Base-by-base conservation (phyloP, 2,113 vertebrate genomes). In the Odocoileus virginianus region DNA sequence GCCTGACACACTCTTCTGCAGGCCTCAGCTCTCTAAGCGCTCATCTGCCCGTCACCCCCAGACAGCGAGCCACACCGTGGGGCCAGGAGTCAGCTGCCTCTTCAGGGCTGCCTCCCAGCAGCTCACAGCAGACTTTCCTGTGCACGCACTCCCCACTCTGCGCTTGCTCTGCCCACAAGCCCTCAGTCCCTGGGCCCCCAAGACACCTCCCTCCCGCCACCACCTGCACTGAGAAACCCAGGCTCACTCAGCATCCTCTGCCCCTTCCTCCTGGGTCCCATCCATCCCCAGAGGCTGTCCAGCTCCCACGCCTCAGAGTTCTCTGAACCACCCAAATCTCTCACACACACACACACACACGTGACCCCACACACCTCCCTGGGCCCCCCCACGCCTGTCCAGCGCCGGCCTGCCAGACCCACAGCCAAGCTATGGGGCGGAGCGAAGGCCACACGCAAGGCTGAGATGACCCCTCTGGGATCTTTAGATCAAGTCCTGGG, bases 21-120 rank as follows among this genome's bases (percentile, higher is more conserved):
- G 81, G 55, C 30, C 2, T 83, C 81, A 3, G 27, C 40, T 5
- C 33, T 23, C 67, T 21, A 19, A 16, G 45, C 36, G 7, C 81
- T 50, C 87, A 28, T 40, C 17, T 0, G 6, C 12, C 28, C 33
- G 30, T 47, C 76, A 47, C 17, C 1, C 21, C 50, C 40, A 10
- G 36, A 43, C 30, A 21, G 30, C 40, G 4, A 40, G 50, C 43
- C 33, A 1, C 14, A 0, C 6, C 5, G 2, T 16, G 2, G 7
- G 3, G 27, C 43, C 67, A n/a, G 79, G 33, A 11, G 25, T 8
- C 61, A 12, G 2, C 74, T 36, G 23, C 36, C 61, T 36, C 10
- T 27, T 40, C 15, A 60, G 76, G 27, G 0, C 60, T 2, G 3
- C 60, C 43, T 15, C 60, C 7, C 45, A 21, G 17, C 43, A 7